These are phyloP conservation scores for Notolabrus celidotus DNA, from an alignment of 2,797 vertebrate genomes.

Conservation along the genomic window DNA sequence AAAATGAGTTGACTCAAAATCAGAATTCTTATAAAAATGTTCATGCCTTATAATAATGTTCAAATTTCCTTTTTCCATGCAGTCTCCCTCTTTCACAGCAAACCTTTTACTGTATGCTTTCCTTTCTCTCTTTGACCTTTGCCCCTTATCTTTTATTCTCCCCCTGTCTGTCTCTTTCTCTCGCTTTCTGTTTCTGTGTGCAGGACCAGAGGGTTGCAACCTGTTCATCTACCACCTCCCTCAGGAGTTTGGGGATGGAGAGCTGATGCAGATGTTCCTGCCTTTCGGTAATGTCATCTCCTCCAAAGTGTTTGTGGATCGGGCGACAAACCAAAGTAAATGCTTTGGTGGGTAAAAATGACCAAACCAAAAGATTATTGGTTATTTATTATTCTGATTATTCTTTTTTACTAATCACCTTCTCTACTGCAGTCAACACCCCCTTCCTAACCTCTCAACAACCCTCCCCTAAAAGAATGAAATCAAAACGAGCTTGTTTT, in stretches of 20 bases:
- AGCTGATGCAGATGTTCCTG: conserved; percentile 99
- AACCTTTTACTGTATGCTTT: conserved; percentile 20
- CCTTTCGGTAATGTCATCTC: conserved; percentile 99
- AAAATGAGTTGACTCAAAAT: too few relatives aligned
- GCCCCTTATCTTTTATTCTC: conserved; percentile 32
- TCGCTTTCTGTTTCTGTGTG: conserved; percentile 49
- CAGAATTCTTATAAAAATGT: too few relatives aligned
- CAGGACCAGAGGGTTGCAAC: conserved; percentile 99
- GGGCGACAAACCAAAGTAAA: conserved; percentile 99
- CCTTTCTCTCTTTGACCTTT: conserved; percentile 29
- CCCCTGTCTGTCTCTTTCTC: conserved; percentile 10
- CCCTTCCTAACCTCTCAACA: conserved; percentile 53
- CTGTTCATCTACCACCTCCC: conserved; percentile 99
- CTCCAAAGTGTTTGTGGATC: conserved; percentile 99
- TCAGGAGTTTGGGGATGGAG: conserved; percentile 99
- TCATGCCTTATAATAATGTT: too few relatives aligned
- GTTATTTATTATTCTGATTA: conserved; percentile 84
- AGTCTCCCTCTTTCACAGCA: conserved; percentile 10
- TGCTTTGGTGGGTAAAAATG: conserved; percentile 99
- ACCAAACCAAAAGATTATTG: conserved; percentile 86
- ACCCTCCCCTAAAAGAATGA: conserved; percentile 51
- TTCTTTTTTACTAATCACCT: conserved; percentile 83
- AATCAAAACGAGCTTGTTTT: conserved; percentile 42
- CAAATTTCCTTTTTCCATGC: background rate
- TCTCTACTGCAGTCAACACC: conserved; percentile 80